Evolutionary conservation across 1,140 invertebrate genomes (phyloP), one percentile per base, ranked within the genome.

Genomic region (Bombus difficillimus): DNA sequence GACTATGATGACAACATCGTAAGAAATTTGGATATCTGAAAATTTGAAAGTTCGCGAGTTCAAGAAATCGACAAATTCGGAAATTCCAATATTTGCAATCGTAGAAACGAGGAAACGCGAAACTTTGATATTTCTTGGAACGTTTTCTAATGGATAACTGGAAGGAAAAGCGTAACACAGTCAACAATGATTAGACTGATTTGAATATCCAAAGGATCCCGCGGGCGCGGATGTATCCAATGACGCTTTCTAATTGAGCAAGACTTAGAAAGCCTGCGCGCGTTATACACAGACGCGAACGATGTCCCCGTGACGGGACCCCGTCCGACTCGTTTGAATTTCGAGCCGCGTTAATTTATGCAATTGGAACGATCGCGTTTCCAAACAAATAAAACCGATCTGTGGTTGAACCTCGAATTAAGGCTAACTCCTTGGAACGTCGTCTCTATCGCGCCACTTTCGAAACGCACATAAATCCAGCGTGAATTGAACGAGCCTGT

Each of bases 271-370:
- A 85, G 83, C 75, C 76, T 4, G 34, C 39, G 41, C 59, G 41
- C 59, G 22, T 76, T 71, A 74, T 10, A 68, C 18, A 68, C 18
- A 68, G 15, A 3, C 34, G 13, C 15, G 34, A 57, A 13, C n/a
- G 39, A 34, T 66, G 59, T 81, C 37, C 28, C 43, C 25, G 47
- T 73, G 74, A 83, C 62, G 41, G 73, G 81, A 22, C 28, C 34
- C 28, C 12, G 62, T n/a, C 57, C 57, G 47, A 80, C 76, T 32
- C 68, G 83, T 85, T 80, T 43, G 47, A 41, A 80, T 85, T 80
- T 79, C 47, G 74, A 77, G 74, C 22, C 83, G n/a, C 39, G 83
- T 85, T 85, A 85, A 85, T 85, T 80, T 85, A 85, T 85, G 83
- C 68, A 85, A 85, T 64, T 85, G 77, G 83, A 85, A 80, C 83